A percentile compares a stretch with the other conserved stretches of the same genome.
Conservation (phyloP, 2,888 invertebrate genomes). For the Deilephila porcellus region DNA sequence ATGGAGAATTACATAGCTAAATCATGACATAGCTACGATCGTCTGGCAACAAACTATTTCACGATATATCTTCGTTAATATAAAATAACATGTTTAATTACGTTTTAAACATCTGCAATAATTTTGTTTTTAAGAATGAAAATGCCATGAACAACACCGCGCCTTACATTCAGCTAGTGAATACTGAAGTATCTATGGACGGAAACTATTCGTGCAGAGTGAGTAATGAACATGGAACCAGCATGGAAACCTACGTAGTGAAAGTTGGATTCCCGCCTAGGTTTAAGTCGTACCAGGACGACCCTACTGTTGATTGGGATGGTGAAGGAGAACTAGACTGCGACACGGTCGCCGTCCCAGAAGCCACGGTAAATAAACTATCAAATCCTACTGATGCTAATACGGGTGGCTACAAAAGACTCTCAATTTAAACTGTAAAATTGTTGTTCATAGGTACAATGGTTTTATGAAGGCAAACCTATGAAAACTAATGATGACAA, state of each 20-base stretch:
- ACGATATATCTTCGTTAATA: not conserved
- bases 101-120: not conserved
- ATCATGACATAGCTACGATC: not conserved
- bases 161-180: not conserved
- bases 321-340: slow-evolving; percentile 38
- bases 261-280: slow-evolving; percentile 40
- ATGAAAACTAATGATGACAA: slow-evolving; percentile 25
- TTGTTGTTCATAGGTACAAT: slow-evolving; percentile 37
- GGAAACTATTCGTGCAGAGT: slow-evolving; percentile 14
- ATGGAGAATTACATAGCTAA: too few relatives aligned
- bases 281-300: slow-evolving; percentile 21
- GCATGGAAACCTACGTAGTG: slow-evolving; percentile 8
- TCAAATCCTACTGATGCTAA: not conserved
- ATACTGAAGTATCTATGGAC: not conserved
- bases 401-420: not conserved
- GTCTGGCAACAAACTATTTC: not conserved
- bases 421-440: not conserved
- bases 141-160: not conserved
- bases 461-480: slow-evolving; percentile 40
- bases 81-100: not conserved
- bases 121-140: not conserved
- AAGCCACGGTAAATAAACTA: slow-evolving; percentile 34
- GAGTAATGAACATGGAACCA: slow-evolving; percentile 1
- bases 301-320: slow-evolving; percentile 33
- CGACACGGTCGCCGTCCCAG: slow-evolving; percentile 33